Evolutionary conservation across 2,113 vertebrate genomes (phyloP).

Genomic region (Silurus glanis): DNA sequence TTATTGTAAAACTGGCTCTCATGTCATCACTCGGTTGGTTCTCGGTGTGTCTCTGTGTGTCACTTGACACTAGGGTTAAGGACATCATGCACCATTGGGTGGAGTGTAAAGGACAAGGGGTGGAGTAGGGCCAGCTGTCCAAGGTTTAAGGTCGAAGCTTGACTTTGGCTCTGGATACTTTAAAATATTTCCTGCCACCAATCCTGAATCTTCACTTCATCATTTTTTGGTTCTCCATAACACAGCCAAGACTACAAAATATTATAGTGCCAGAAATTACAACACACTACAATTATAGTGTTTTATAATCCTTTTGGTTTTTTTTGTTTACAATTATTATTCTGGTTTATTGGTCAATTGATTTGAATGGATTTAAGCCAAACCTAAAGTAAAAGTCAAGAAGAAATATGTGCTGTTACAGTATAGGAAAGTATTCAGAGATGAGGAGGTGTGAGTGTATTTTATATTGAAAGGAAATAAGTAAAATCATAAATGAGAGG

Average conservation of each 20-base stretch:
- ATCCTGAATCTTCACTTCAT: slow-evolving; percentile 30
- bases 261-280: neutral
- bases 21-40: slow-evolving; percentile 39
- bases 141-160: slow-evolving; percentile 36
- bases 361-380: neutral
- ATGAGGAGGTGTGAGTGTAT: neutral
- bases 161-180: slow-evolving; percentile 26
- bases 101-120: slow-evolving; percentile 5
- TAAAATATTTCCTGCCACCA: slow-evolving; percentile 8
- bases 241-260: neutral
- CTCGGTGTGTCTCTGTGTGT: slow-evolving; percentile 16
- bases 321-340: neutral
- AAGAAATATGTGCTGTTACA: neutral
- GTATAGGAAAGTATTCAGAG: neutral
- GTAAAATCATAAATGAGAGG: too few relatives aligned
- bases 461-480: too few relatives aligned
- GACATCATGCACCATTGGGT: slow-evolving; percentile 32
- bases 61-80: slow-evolving; percentile 33
- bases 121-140: slow-evolving; percentile 45
- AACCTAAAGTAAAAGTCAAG: neutral
- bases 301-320: neutral
- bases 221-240: slow-evolving; percentile 9
- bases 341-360: neutral
- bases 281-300: neutral
- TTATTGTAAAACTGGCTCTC: slow-evolving; percentile 47